Conservation (phyloP, 1,140 invertebrate genomes). For the Trichoplusia ni region DNA sequence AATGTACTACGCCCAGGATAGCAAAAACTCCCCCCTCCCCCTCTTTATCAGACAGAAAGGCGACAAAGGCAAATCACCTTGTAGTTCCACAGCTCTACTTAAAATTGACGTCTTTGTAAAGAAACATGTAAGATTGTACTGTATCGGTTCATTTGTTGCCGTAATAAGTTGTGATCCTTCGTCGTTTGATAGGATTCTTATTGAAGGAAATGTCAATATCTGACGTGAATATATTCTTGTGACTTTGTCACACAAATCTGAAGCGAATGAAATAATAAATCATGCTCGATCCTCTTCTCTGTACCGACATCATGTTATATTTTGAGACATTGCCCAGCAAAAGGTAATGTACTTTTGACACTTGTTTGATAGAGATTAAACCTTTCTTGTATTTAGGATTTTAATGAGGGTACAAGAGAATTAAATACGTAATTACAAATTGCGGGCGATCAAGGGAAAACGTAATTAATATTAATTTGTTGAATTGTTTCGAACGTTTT, state of each 20-base stretch:
- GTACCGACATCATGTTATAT: conserved; percentile 3
- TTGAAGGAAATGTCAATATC: conserved; percentile 51
- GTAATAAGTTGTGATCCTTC: conserved; percentile 62
- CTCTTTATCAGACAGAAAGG: background rate
- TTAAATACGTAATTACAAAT: conserved; percentile 19
- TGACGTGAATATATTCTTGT: conserved; percentile 31
- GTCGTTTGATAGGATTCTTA: conserved; percentile 56
- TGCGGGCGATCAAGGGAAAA: conserved; percentile 13
- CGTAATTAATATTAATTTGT: conserved; percentile 18
- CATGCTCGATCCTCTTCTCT: background rate
- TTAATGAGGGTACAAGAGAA: conserved; percentile 20
- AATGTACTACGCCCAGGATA: conserved; percentile 37
- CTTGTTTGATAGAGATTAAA: conserved; percentile 8
- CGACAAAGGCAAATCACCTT: conserved; percentile 3
- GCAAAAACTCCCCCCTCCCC: conserved; percentile 34
- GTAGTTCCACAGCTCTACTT: conserved; percentile 36
- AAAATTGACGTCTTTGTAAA: conserved; percentile 41
- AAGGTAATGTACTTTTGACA: background rate
- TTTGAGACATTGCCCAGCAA: conserved; percentile 12
- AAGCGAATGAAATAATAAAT: conserved; percentile 23
- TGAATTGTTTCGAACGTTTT: too few relatives aligned
- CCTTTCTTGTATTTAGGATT: conserved; percentile 1
- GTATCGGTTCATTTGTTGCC: conserved; percentile 61
- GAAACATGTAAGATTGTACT: conserved; percentile 49
- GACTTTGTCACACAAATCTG: conserved; percentile 22